Percentiles rank a stretch among this genome's conserved stretches.
phyloP scores from a whole-genome alignment of 2,797 vertebrate genomes.

The Vultur gryphus region DNA sequence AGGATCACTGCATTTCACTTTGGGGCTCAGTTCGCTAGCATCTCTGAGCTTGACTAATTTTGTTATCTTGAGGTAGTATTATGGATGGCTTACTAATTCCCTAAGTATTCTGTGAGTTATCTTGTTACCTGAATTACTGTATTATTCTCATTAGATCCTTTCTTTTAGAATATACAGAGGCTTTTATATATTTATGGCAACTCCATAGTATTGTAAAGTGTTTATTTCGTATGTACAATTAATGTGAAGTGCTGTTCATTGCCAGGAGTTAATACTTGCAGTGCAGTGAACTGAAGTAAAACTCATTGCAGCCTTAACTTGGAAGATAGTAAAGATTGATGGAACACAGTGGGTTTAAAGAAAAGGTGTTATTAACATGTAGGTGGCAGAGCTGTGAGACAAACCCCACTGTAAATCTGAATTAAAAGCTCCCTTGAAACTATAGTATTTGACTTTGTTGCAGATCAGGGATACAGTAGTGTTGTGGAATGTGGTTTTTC shows the following conservation, averaged over 20 bases:
- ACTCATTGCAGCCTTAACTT: background rate
- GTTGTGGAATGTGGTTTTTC: slow-evolving; percentile 80
- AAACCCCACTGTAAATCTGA: background rate
- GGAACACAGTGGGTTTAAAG: background rate
- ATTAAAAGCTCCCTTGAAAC: background rate
- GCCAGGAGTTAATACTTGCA: background rate
- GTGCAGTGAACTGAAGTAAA: background rate
- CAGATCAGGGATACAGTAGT: background rate
- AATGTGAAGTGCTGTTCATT: background rate
- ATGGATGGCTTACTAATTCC: slow-evolving; percentile 1
- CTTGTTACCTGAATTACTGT: background rate
- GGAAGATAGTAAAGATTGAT: background rate
- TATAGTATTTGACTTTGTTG: background rate
- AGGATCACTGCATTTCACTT: background rate
- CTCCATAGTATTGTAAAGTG: background rate
- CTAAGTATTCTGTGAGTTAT: background rate
- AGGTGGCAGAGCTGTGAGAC: background rate
- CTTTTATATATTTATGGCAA: background rate
- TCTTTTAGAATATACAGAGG: background rate
- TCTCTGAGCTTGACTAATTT: background rate
- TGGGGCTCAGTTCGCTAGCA: background rate
- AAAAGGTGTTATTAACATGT: background rate
- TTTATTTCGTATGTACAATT: background rate
- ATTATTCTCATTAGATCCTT: background rate
- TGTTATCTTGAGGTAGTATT: background rate